phyloP scores from a whole-genome alignment of 2,113 vertebrate genomes.

The Gracilinanus agilis region DNA sequence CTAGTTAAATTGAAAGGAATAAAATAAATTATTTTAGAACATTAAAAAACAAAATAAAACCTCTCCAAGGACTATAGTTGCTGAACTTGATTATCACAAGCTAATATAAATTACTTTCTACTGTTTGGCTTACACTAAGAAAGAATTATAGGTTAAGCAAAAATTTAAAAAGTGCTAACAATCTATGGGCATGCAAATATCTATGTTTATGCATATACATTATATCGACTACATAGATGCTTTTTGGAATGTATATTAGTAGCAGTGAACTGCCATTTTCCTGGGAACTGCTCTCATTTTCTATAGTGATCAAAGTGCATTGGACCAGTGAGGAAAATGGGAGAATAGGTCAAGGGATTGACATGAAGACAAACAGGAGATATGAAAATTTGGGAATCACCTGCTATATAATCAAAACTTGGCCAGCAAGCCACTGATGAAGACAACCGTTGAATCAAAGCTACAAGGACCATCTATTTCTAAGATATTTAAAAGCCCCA shows the following conservation, averaged over 20 bases:
- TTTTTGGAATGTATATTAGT: slow-evolving; percentile 67
- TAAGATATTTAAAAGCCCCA: not conserved
- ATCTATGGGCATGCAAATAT: slow-evolving; percentile 3
- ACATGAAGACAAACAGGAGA: slow-evolving; percentile 6
- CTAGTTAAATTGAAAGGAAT: not conserved
- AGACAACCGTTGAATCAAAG: not conserved
- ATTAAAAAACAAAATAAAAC: too few relatives aligned
- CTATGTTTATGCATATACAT: not conserved
- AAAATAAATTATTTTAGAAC: not conserved
- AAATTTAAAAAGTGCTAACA: slow-evolving; percentile 70
- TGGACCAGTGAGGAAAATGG: not conserved
- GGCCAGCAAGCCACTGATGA: not conserved
- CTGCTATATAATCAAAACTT: not conserved
- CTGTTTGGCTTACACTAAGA: slow-evolving; percentile 51
- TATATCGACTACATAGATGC: slow-evolving; percentile 67
- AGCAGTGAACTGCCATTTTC: slow-evolving; percentile 63
- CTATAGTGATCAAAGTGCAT: slow-evolving; percentile 43
- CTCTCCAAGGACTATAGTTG: not conserved
- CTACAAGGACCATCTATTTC: not conserved
- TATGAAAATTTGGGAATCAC: not conserved
- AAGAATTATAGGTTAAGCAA: slow-evolving; percentile 65
- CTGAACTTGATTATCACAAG: not conserved
- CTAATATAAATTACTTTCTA: slow-evolving; percentile 55
- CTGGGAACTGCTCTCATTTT: slow-evolving; percentile 64
- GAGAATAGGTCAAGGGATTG: slow-evolving; percentile 29